Conservation (phyloP, 2,888 invertebrate species). For the Mesorhabditis sp. region DNA sequence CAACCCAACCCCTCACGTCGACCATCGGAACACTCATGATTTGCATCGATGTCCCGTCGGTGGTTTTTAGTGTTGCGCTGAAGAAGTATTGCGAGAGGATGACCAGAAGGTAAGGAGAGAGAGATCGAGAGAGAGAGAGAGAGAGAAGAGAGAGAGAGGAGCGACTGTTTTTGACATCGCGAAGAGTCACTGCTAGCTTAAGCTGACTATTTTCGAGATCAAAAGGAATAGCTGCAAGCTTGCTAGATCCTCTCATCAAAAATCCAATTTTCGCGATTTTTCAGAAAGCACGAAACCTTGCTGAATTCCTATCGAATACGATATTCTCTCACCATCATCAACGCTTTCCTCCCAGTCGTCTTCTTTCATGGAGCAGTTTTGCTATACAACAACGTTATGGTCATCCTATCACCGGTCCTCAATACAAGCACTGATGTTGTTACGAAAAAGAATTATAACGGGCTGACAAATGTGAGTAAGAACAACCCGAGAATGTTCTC, state of each 20-base stretch:
- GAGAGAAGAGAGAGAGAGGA: not conserved
- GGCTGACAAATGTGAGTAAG: conserved; percentile 1
- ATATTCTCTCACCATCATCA: not conserved
- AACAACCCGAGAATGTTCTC: too few relatives aligned
- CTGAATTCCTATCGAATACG: not conserved
- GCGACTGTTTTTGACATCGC: not conserved
- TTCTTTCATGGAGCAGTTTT: conserved; percentile 4
- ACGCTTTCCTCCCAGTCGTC: not conserved
- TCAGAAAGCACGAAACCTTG: not conserved
- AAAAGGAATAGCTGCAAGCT: not conserved
- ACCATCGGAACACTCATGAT: not conserved
- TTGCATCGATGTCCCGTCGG: conserved; percentile 5
- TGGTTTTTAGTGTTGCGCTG: not conserved
- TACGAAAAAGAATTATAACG: not conserved
- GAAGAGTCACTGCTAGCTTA: not conserved
- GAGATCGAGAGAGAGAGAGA: not conserved
- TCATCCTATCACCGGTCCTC: not conserved
- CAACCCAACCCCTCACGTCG: not conserved
- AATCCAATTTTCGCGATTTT: not conserved
- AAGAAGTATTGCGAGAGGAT: not conserved
- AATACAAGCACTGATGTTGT: not conserved
- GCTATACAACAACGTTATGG: not conserved
- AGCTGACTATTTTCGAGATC: not conserved
- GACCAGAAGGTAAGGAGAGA: not conserved
- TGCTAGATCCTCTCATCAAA: too few relatives aligned